Conservation (phyloP, 2,888 invertebrate genomes). For the Noctua janthina region DNA sequence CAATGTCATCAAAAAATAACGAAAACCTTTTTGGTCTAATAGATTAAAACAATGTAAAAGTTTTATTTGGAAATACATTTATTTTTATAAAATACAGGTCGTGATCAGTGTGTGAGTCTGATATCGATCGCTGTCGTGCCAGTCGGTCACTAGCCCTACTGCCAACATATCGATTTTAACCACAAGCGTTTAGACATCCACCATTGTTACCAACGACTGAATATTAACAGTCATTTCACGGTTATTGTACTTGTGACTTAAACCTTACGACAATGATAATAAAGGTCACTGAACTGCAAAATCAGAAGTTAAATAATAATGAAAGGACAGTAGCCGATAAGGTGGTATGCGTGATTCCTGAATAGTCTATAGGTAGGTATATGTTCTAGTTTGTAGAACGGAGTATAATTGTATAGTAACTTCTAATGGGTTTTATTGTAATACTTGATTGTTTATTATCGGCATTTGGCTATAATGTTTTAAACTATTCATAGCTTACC, state of each 20-base stretch:
- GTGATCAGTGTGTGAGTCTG: constrained; percentile 53
- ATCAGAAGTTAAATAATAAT: neutral
- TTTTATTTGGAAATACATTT: constrained; percentile 14
- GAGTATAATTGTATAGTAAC: constrained; percentile 26
- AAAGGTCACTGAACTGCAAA: constrained; percentile 4
- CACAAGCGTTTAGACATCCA: constrained; percentile 69
- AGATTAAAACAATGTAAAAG: neutral
- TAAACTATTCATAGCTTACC: neutral
- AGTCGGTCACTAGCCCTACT: constrained; percentile 77
- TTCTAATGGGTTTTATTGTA: constrained; percentile 20
- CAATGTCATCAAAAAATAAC: neutral
- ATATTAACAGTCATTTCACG: constrained; percentile 29
- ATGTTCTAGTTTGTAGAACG: constrained; percentile 13
- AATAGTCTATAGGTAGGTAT: constrained; percentile 26
- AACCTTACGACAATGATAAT: neutral
- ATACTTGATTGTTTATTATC: neutral
- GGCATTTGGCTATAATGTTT: neutral
- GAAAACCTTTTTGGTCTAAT: neutral
- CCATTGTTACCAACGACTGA: constrained; percentile 60
- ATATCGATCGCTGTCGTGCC: constrained; percentile 73
- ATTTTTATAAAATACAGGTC: constrained; percentile 28
- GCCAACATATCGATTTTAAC: constrained; percentile 78
- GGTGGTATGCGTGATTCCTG: constrained; percentile 22
- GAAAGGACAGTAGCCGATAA: constrained; percentile 10
- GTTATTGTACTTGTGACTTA: neutral